phyloP scores from a whole-genome alignment of 2,888 invertebrate genomes.

The Cosmia pyralina region DNA sequence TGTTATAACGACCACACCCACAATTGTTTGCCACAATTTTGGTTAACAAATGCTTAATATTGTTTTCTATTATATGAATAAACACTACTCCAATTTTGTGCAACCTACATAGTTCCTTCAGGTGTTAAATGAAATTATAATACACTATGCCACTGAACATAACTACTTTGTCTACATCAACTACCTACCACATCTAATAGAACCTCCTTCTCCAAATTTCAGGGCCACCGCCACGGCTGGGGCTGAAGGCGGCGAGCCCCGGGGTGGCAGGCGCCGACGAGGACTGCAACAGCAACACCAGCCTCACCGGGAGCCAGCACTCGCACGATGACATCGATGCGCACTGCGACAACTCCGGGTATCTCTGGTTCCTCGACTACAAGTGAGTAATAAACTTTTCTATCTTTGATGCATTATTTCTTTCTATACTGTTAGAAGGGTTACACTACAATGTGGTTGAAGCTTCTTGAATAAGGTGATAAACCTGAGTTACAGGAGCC shows the following conservation, averaged over 20 bases:
- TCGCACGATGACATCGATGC: constrained; percentile 88
- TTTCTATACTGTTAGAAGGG: too few relatives aligned
- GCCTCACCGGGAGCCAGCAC: constrained; percentile 88
- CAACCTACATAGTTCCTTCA: too few relatives aligned
- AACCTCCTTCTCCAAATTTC: constrained; percentile 68
- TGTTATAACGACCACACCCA: too few relatives aligned
- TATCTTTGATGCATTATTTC: background rate
- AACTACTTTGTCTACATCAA: background rate
- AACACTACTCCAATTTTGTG: background rate
- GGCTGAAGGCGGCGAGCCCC: constrained; percentile 89
- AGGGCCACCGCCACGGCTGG: constrained; percentile 90
- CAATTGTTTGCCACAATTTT: background rate
- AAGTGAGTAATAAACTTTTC: constrained; percentile 89
- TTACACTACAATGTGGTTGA: background rate
- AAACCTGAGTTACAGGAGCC: background rate
- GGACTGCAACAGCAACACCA: constrained; percentile 89
- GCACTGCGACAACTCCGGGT: constrained; percentile 95
- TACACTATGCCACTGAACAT: background rate
- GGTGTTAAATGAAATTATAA: background rate
- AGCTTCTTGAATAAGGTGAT: background rate
- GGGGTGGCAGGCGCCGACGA: constrained; percentile 84
- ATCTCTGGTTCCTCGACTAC: constrained; percentile 97
- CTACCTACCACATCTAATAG: constrained; percentile 12
- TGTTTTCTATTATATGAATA: background rate
- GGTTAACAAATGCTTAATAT: background rate